Evolutionary conservation across 1,140 invertebrate species (phyloP), one percentile per base, ranked within the genome.

Genomic region (Apis dorsata): DNA sequence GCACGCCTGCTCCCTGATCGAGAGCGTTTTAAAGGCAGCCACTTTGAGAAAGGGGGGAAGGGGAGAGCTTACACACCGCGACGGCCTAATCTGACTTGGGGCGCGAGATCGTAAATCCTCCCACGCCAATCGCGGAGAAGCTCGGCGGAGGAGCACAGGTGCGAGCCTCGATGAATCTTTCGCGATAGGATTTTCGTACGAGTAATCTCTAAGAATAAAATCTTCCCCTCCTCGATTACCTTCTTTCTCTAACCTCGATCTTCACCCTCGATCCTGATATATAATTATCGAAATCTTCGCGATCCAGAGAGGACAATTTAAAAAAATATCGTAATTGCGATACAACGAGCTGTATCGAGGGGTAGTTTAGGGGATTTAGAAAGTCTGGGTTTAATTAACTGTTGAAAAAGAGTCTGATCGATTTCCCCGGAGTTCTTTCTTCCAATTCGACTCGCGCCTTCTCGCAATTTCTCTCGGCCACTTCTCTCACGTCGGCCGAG

Each of bases 311-410:
- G n/a, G n/a, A n/a, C n/a, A n/a, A n/a, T n/a, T n/a, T n/a, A n/a
- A n/a, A n/a, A n/a, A n/a, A n/a, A n/a, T n/a, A n/a, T n/a, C 24
- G 24, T 24, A 24, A 24, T 34, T 4, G 3, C 49, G 65, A 15
- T 34, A 44, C 55, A 59, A 60, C 65, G 62, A 70, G 17, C 34
- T 13, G 55, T 74, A 68, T 65, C 86, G 90, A 90, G 28, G 2
- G 28, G 28, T 28, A 28, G 91, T 91, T 90, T 93, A 91, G 88
- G 89, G 89, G 89, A 93, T 92, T 93, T 93, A 92, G 93, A 92
- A 93, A 93, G 90, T 92, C 89, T 73, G 89, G 92, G 91, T 92
- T 92, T 93, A 93, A 93, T 93, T 93, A 93, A 92, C 92, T 92
- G 86, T 89, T 89, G 88, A 34, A 34, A 34, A 34, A 89, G 91